Conservation (phyloP, 2,113 vertebrate genomes). For the Peromyscus californicus region DNA sequence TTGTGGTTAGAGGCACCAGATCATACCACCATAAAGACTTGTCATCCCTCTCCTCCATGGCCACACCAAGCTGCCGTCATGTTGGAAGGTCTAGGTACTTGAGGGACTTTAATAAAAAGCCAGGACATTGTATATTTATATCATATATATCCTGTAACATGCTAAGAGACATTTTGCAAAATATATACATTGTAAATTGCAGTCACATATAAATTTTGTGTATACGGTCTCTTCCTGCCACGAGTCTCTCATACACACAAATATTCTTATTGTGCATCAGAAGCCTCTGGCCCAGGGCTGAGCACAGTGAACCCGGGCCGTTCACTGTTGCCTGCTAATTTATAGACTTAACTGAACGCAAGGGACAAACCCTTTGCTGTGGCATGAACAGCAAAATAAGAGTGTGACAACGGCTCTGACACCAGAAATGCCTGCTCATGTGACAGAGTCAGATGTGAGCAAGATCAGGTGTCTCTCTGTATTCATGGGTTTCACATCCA, state of each 20-base stretch:
- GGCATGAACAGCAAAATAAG: background rate
- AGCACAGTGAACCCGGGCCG: background rate
- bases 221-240: background rate
- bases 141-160: background rate
- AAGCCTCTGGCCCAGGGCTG: background rate
- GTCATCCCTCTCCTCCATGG: background rate
- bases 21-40: background rate
- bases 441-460: background rate
- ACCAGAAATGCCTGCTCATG: background rate
- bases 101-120: background rate
- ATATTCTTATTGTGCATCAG: background rate
- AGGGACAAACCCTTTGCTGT: background rate
- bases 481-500: background rate
- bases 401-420: background rate
- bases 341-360: background rate
- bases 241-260: background rate
- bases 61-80: background rate
- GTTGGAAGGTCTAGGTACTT: background rate
- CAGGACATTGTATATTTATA: background rate
- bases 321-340: background rate
- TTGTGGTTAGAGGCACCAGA: too few species aligned
- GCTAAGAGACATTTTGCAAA: conserved; percentile 10
- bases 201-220: background rate
- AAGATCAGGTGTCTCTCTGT: too few species aligned
- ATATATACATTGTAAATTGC: background rate